Evolutionary conservation across 2,113 vertebrate genomes (phyloP).

Genomic region (Rhadina sibilatrix): DNA sequence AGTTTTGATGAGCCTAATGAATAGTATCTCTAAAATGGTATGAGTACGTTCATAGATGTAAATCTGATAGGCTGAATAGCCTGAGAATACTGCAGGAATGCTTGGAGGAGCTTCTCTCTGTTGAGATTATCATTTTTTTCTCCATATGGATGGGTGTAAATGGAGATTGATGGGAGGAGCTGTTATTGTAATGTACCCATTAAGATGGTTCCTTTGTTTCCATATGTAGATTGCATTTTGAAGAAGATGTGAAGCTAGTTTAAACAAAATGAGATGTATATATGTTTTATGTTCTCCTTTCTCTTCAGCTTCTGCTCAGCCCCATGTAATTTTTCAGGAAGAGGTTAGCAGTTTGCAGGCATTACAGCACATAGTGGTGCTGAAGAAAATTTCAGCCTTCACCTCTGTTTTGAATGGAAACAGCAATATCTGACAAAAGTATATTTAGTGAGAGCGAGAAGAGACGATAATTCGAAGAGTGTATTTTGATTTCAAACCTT

Average conservation of each 20-base stretch:
- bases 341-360: background rate
- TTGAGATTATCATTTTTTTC: background rate
- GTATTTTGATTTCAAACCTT: background rate
- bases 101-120: background rate
- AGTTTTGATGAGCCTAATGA: background rate
- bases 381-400: background rate
- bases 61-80: background rate
- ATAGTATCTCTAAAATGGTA: background rate
- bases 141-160: slow-evolving; percentile 27
- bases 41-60: background rate
- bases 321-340: background rate
- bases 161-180: slow-evolving; percentile 5
- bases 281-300: background rate
- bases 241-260: background rate
- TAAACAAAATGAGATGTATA: background rate
- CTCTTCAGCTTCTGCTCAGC: background rate
- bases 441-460: background rate
- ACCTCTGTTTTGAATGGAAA: background rate
- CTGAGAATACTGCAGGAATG: background rate
- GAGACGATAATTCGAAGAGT: background rate
- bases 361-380: background rate
- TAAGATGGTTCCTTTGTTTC: slow-evolving; percentile 7
- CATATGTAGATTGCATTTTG: slow-evolving; percentile 1
- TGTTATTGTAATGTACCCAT: background rate
- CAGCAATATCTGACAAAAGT: background rate